Evolutionary conservation across 2,797 vertebrate genomes (phyloP).

Genomic region (Anisognathus igniventris): DNA sequence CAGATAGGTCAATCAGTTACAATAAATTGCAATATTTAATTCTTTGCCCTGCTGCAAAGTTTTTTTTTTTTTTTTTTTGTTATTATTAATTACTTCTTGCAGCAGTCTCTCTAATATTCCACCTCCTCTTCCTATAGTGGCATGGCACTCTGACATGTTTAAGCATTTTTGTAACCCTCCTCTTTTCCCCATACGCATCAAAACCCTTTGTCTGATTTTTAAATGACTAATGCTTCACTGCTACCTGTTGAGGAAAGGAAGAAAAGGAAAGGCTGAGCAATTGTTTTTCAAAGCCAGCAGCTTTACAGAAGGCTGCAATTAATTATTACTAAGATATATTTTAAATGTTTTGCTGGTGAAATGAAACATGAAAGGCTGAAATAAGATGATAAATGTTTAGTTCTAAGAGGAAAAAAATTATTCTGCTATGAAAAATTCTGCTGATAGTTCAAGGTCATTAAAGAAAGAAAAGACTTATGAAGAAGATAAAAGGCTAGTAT

Average conservation of each 20-base stretch:
- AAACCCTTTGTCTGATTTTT: slow-evolving; percentile 21
- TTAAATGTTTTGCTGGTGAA: not conserved
- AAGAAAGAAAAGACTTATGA: not conserved
- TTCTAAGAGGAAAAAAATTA: not conserved
- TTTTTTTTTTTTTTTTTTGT: not conserved
- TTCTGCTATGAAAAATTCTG: not conserved
- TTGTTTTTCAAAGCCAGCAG: slow-evolving; percentile 19
- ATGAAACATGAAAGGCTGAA: not conserved
- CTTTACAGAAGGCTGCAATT: not conserved
- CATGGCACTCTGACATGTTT: not conserved
- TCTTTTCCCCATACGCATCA: not conserved
- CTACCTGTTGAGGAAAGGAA: slow-evolving; percentile 22
- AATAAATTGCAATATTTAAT: not conserved
- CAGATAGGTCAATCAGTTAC: not conserved
- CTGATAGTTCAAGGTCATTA: not conserved
- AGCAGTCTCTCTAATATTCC: not conserved
- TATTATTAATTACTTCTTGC: not conserved
- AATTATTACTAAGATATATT: slow-evolving; percentile 17
- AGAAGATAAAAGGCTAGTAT: not conserved
- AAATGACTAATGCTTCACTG: slow-evolving; percentile 32
- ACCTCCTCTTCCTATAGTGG: not conserved
- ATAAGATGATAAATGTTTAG: not conserved
- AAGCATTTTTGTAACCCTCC: not conserved
- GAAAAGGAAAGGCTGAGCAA: not conserved
- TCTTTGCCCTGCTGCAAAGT: not conserved